A percentile compares a stretch with the other conserved stretches of the same genome.
Conservation (phyloP, 2,113 vertebrate genomes). For the Odocoileus hemionus region DNA sequence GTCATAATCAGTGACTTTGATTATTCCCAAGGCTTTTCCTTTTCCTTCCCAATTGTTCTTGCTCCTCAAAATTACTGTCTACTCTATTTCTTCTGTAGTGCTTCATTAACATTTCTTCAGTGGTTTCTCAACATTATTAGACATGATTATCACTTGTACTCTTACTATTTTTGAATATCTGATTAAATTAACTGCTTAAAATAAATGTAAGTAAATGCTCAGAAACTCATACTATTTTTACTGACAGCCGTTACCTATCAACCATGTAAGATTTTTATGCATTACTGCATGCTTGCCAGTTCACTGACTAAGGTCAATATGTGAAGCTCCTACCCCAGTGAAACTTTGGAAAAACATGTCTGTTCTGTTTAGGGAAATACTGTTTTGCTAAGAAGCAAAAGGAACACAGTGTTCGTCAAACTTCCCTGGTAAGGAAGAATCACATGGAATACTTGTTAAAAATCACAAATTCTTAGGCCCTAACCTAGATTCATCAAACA, state of each 20-base stretch:
- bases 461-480: neutral
- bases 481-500: neutral
- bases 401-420: neutral
- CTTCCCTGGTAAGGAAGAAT: neutral
- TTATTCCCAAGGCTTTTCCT: neutral
- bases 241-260: neutral
- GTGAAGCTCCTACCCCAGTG: neutral
- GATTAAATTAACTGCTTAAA: conserved; percentile 1
- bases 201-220: neutral
- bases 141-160: neutral
- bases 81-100: neutral
- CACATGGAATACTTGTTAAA: neutral
- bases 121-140: neutral
- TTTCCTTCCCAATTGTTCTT: neutral
- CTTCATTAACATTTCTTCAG: neutral
- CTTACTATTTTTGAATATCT: neutral
- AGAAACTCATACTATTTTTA: conserved; percentile 7
- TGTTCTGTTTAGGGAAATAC: neutral
- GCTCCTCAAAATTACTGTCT: neutral
- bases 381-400: neutral
- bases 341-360: conserved; percentile 7
- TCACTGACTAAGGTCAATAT: neutral
- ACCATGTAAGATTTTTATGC: neutral
- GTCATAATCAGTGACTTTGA: neutral
- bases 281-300: neutral